A percentile compares a stretch with the other conserved stretches of the same genome.
These are phyloP conservation scores for Papilio gigon DNA, from an alignment of 2,888 invertebrate species.

Conservation along the genomic window DNA sequence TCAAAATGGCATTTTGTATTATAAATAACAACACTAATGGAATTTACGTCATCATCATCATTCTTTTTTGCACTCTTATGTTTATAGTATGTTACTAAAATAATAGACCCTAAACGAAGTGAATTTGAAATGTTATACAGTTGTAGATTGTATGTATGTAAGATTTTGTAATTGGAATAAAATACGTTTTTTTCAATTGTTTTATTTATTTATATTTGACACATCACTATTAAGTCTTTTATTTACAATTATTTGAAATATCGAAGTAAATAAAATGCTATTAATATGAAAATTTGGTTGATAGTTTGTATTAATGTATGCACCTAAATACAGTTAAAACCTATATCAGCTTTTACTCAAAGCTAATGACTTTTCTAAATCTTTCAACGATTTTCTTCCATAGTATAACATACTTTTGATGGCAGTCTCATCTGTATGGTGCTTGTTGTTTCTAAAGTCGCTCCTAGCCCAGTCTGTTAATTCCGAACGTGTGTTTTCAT, in stretches of 20 bases:
- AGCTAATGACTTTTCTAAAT: constrained; percentile 85
- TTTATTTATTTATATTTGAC: constrained; percentile 5
- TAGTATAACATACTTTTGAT: constrained; percentile 88
- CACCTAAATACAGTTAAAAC: background rate
- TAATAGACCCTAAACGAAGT: no score
- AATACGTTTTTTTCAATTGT: background rate
- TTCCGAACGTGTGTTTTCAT: constrained; percentile 84
- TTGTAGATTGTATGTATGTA: background rate
- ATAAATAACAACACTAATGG: no score
- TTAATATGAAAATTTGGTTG: no score
- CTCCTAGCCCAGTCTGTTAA: constrained; percentile 87
- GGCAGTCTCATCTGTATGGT: constrained; percentile 87
- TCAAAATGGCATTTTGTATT: no score
- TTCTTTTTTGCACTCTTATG: no score
- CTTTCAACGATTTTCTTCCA: constrained; percentile 86
- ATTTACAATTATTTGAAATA: no score
- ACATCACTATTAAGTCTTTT: background rate
- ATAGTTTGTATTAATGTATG: no score
- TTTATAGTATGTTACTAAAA: no score
- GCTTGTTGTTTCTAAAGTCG: constrained; percentile 88
- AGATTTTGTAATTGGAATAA: background rate
- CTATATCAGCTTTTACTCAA: constrained; percentile 75
- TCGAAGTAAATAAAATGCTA: no score
- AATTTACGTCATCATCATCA: no score
- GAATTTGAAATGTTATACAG: no score